Evolutionary conservation across 2,797 vertebrate species (phyloP), one percentile per base, ranked within the genome.

Genomic region (Erithacus rubecula): DNA sequence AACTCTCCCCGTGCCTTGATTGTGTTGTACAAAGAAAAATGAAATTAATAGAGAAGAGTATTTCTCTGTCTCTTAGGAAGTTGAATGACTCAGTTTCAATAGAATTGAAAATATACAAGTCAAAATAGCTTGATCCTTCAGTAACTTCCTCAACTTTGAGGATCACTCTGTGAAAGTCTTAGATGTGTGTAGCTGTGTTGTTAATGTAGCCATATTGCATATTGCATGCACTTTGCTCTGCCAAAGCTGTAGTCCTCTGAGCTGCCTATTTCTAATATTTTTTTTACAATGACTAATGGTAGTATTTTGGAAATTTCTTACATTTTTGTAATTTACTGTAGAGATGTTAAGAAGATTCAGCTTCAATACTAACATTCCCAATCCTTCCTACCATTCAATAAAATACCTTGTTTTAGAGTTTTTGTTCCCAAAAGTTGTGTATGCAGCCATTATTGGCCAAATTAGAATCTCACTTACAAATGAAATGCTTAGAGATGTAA

Each of bases 51-150:
- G 41, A 56, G 41, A 79, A 69, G 24, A 59, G 22, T 46, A 51
- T 84, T 79, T 83, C 51, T 85, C 21, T 85, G 0, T 87, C 20
- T 92, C 19, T 82, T 3, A 85, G 78, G 87, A 95, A 92, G 78
- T 19, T 80, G 41, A 68, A 55, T 95, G 82, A 78, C 37, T 94
- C 47, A 60, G 3, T 94, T 36, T 62, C 78, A 83, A 30, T 17
- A 26, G 44, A 94, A 91, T 44, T 69, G n/a, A 55, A 88, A 94
- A 91, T 90, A 82, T 13, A 10, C 12, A 26, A 74, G 41, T 70
- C 37, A 44, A 44, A 90, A 70, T 26, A 84, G 32, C 27, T 67
- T 77, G 21, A 60, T 81, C 21, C 12, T 80, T 90, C 11, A 68
- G 36, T 72, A 65, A 47, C 53, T 95, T 87, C 72, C 36, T 83